Evolutionary conservation across 2,888 invertebrate genomes (phyloP).

Genomic region (Eupithecia subumbrata): DNA sequence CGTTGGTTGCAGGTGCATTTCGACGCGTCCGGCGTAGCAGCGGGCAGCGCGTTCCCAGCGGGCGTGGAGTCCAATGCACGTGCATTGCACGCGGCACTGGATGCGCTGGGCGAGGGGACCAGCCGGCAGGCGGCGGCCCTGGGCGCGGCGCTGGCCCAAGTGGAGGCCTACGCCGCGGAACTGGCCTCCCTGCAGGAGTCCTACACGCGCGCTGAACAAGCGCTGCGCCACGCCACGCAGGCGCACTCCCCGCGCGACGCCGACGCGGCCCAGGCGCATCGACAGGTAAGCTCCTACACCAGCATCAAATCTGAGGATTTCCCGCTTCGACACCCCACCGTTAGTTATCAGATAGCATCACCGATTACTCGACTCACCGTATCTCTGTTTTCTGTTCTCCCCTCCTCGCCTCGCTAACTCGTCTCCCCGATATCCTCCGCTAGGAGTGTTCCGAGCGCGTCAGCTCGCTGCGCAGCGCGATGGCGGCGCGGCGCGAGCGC

Average conservation of each 20-base stretch:
- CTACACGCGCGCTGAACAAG: slow-evolving; percentile 94
- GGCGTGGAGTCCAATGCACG: slow-evolving; percentile 89
- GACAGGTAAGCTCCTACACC: slow-evolving; percentile 89
- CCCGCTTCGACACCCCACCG: slow-evolving; percentile 55
- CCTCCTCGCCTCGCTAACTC: slow-evolving; percentile 71
- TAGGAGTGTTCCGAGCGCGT: slow-evolving; percentile 94
- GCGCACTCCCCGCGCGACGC: slow-evolving; percentile 91
- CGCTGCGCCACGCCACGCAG: slow-evolving; percentile 91
- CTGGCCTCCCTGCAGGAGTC: slow-evolving; percentile 92
- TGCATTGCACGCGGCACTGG: slow-evolving; percentile 88
- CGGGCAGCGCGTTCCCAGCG: slow-evolving; percentile 86
- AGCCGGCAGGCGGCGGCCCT: slow-evolving; percentile 87
- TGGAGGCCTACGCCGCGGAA: slow-evolving; percentile 94
- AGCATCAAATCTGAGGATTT: slow-evolving; percentile 37
- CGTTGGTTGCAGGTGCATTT: slow-evolving; percentile 89
- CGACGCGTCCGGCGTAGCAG: slow-evolving; percentile 93
- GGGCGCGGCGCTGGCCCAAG: slow-evolving; percentile 91
- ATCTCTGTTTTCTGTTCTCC: slow-evolving; percentile 73
- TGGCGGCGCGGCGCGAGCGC: slow-evolving; percentile 93
- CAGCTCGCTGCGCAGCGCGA: slow-evolving; percentile 93
- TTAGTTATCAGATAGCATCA: slow-evolving; percentile 52
- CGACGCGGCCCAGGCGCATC: slow-evolving; percentile 91
- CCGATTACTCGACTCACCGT: slow-evolving; percentile 66
- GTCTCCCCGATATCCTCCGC: slow-evolving; percentile 74
- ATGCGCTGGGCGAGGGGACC: slow-evolving; percentile 85